Base-by-base conservation (phyloP, 2,113 vertebrate species). In the Seriola dumerili region DNA sequence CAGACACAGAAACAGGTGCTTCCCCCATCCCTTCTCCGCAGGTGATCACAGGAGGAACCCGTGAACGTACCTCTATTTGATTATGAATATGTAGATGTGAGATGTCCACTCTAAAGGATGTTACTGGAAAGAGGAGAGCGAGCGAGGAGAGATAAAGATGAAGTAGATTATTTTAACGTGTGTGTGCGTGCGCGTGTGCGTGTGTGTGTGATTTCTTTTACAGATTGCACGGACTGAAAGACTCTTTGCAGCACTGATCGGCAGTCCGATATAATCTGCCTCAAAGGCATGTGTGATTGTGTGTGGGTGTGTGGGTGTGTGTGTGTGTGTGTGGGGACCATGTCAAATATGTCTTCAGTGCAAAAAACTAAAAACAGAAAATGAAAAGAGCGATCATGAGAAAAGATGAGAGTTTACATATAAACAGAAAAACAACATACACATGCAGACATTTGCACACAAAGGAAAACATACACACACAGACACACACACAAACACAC, bases 231-330 rank as follows among this genome's bases (percentile, higher is more conserved):
- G 57, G 21, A 64, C 21, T 63, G 66, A 65, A 72, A 73, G 34
- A 82, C 32, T 64, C 50, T 85, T 84, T 85, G 54, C 69, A 87
- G 69, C 58, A 58, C 10, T 68, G 52, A 83, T 85, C 19, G 63
- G 64, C 63, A 85, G 57, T 69, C 52, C 72, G 79, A 87, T 88
- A 76, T 48, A 75, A 87, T 88, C 81, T 73, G 78, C 81, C 80
- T 66, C 25, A 46, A 54, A 77, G 77, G 78, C 79, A 61, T 76
- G 58, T 44, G 42, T 75, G 58, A 50, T 57, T 72, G 44, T 81
- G 83, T 73, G 75, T 66, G 69, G 57, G 36, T 54, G 64, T 86
- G 52, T 21, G 40, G 11, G 40, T 10, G 8, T 10, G 8, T 11
- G 10, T 11, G 40, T n/a, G 16, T 54, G 10, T 67, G 16, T 29